Base-by-base conservation (phyloP, 1,140 invertebrate species). In the Bicyclus anynana region DNA sequence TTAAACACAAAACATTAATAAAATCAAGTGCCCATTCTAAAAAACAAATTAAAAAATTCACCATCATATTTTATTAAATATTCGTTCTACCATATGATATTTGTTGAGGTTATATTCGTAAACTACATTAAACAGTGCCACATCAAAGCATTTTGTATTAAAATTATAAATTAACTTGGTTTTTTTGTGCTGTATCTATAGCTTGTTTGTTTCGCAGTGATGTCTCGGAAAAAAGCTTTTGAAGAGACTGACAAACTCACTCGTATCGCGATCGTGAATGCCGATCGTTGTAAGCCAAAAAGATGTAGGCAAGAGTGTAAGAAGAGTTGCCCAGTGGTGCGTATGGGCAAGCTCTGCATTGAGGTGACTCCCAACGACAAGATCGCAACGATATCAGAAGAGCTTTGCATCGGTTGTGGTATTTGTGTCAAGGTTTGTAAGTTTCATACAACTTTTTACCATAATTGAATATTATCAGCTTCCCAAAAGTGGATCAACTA, bases 281-380 rank as follows among this genome's bases (percentile, higher is more conserved):
- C 94, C 53, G 98, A 99, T 90, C 97, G 98, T 79, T 99, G 99
- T 90, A 99, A 99, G 88, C 99, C 99, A 0, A 99, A 99, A 89
- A 92, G 98, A 92, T 99, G 99, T 90, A 93, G 97, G 51, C 97
- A 99, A 89, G 98, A 99, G 84, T 99, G 99, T 89, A 99, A 99
- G 85, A 97, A 97, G 77, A 97, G 96, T 38, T 99, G 98, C 90
- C 98, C 98, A 5, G 98, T 99, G 47, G 98, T 99, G 38, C 92
- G 98, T 71, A 98, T 98, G 96, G 98, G 98, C 77, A 99, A 99
- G 90, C 91, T 99, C 14, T 99, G 99, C 87, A 99, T 99, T 78
- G 98, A 99, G 92, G 99, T 99, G 14, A 94, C 93, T 20, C 94
- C 97, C n/a, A 97, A 97, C 81, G 97, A 96, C 73, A 99, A 99